Evolutionary conservation across 1,140 invertebrate species (phyloP), one percentile per base, ranked within the genome.

Genomic region (Ceratosolen fusciceps): DNA sequence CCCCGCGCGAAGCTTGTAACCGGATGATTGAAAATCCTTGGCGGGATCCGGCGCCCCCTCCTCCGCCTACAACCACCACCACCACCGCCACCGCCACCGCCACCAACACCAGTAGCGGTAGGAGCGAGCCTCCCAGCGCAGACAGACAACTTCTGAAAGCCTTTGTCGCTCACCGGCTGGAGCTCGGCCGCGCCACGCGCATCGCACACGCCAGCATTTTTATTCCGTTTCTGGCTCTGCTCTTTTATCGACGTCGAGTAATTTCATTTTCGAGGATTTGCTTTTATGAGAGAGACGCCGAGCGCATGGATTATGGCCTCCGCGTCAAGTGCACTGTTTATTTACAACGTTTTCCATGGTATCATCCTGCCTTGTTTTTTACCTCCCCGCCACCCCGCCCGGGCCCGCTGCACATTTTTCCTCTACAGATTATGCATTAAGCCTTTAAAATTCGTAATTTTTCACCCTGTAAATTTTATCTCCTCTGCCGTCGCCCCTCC

Each of bases 1-100:
- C n/a, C n/a, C n/a, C n/a, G n/a, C n/a, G n/a, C n/a, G n/a, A n/a
- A n/a, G 2, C 37, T 43, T 67, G 58, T 80, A 74, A 80, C 72
- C 68, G 37, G 78, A 80, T 80, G 56, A 75, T 80, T 80, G 73
- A 80, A 80, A 75, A 80, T 80, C 65, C 62, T 79, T 79, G 68
- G 67, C 54, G 8, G 56, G 74, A 67, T 39, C 52, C 67, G 26
- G 58, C 62, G 31, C 56, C 54, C 24, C 37, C 80, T 70, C 24
- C 54, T n/a, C 14, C 8, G 31, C 56, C 26, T 56, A 71, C 19
- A 43, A 49, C 39, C 4, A n/a, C n/a, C n/a, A n/a, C n/a, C n/a
- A n/a, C n/a, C n/a, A n/a, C n/a, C n/a, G n/a, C n/a, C n/a, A n/a
- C n/a, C n/a, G n/a, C n/a, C n/a, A n/a, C n/a, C n/a, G n/a, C n/a